Base-by-base conservation (phyloP, 2,113 vertebrate species). In the Pterocles burchelli region DNA sequence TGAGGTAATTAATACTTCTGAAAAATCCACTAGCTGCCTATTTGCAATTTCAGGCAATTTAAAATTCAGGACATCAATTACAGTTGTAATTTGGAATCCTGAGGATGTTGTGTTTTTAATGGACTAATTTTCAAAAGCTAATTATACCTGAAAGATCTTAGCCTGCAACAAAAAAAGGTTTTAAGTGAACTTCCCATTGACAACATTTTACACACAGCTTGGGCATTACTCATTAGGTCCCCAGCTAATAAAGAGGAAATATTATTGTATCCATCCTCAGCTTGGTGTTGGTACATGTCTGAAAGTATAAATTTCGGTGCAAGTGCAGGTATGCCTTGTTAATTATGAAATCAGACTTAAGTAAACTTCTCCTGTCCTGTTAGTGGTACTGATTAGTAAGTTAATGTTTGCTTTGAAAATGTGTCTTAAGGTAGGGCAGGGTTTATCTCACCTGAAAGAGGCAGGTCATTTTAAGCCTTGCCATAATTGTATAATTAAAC, bases 101-200 rank as follows among this genome's bases (percentile, higher is more conserved):
- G 59, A 84, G 59, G 55, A 91, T 43, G 43, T 49, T 85, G 19
- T 73, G 51, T 17, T 84, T 70, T 58, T 84, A 84, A 90, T 77
- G 6, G 94, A 92, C 19, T 90, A 41, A 81, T 84, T 92, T 95
- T 90, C 4, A 3, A 66, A n/a, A 78, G 82, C 28, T 83, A 93
- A 85, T 93, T 85, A 93, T 51, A 79, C 83, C 86, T 95, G 76
- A 58, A 71, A 90, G 51, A 62, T 87, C 15, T 48, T 81, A 43
- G 17, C 33, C 55, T 77, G 77, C 0, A 4, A 95, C 55, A 75
- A 58, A 81, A 77, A 91, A 55, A 9, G 13, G 20, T 52, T 66
- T 92, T 70, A 74, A 74, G 11, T 46, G 13, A 80, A 62, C 28
- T 61, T 70, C 31, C 55, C 46, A 51, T 20, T 78, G 43, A 38